phyloP scores from a whole-genome alignment of 2,888 invertebrate species.

The Platypus cylindrus region DNA sequence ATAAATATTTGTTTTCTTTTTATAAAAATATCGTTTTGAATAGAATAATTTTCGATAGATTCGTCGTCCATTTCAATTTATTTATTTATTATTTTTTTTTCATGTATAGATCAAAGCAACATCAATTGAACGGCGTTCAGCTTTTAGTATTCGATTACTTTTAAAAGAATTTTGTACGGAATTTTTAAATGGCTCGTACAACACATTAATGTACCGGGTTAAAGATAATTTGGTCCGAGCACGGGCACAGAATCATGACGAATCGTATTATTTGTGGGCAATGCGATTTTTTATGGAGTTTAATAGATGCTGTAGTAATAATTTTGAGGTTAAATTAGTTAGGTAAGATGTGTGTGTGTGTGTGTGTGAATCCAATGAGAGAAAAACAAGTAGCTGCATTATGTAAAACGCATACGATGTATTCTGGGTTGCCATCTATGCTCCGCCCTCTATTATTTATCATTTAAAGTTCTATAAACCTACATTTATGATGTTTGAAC shows the following conservation, averaged over 20 bases:
- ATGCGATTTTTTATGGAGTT: slow-evolving; percentile 96
- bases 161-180: slow-evolving; percentile 90
- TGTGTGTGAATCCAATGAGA: not conserved
- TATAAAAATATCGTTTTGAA: no score
- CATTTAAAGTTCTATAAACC: no score
- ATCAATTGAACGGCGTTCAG: slow-evolving; percentile 41
- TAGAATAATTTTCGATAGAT: no score
- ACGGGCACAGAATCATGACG: slow-evolving; percentile 69
- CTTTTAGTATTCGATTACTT: slow-evolving; percentile 78
- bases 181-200: slow-evolving; percentile 85
- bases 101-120: slow-evolving; percentile 12
- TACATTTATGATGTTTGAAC: no score
- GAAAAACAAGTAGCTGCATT: not conserved
- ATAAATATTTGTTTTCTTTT: no score
- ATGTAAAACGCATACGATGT: not conserved
- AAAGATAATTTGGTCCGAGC: slow-evolving; percentile 57
- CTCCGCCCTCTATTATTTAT: no score
- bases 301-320: slow-evolving; percentile 76
- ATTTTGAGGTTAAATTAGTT: slow-evolving; percentile 77
- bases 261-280: slow-evolving; percentile 89
- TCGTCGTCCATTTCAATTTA: no score
- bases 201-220: slow-evolving; percentile 79
- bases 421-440: no score
- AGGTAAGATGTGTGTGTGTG: slow-evolving; percentile 44
- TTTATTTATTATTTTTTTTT: no score